Evolutionary conservation across 2,113 vertebrate species (phyloP), one percentile per base, ranked within the genome.

Genomic region (Rallus limicola): DNA sequence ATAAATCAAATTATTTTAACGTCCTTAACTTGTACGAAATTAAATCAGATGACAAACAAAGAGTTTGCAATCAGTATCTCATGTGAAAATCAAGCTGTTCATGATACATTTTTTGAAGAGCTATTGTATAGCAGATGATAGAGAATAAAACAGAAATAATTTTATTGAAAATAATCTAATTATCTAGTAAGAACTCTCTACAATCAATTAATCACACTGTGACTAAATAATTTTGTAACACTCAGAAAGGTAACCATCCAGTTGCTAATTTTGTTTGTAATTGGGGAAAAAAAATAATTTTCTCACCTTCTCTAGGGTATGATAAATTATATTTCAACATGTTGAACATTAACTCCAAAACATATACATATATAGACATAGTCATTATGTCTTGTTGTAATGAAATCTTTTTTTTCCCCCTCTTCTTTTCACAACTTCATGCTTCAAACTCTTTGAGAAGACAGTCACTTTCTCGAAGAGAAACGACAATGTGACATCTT

Each of bases 1-100:
- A 59, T 88, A 97, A 90, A 87, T 56, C 5, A 15, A 83, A 90
- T 88, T 91, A 83, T 93, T 88, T 95, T 88, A 81, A 67, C 55
- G 70, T 29, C 78, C 33, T 93, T 92, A 90, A 71, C 40, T 94
- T 80, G n/a, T 63, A 72, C 1, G 0, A 94, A 86, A 95, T 91
- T 74, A 74, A 91, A 93, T 92, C 56, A 90, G 33, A 63, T 86
- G 67, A 44, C 28, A 69, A 90, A 92, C 70, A 91, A 48, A 40
- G 53, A 69, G 23, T 70, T 82, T 80, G 38, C 74, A 90, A 95
- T 88, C 50, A 46, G 21, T 25, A 69, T 67, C 71, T 92, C 71
- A 59, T 55, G 40, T 72, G 78, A 93, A 11, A 90, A 92, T 56
- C 62, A 88, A 44, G 6, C 7, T 70, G 18, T 90, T 88, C 58